Percentiles rank a stretch among this genome's conserved stretches.
Evolutionary conservation across 2,797 vertebrate genomes (phyloP).

Genomic region (Phylloscopus collybita): DNA sequence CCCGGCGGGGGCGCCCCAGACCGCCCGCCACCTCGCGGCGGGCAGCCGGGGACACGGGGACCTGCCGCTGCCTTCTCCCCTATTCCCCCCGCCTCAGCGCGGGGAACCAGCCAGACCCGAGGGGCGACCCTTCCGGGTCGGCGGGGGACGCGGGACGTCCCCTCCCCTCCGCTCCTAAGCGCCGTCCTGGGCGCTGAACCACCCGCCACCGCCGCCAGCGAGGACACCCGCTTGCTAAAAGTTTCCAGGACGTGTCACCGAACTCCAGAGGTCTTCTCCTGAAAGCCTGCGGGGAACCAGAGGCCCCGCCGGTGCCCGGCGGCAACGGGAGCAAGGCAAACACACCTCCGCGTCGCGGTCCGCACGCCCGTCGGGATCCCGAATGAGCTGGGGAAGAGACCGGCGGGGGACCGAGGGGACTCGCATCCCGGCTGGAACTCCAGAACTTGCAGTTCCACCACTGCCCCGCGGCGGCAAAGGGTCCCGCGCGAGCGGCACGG

Average conservation of each 20-base stretch:
- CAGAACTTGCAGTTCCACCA: neutral
- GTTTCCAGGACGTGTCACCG: constrained; percentile 30
- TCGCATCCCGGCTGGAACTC: neutral
- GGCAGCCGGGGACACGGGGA: neutral
- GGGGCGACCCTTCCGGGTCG: neutral
- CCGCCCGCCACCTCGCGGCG: constrained; percentile 14
- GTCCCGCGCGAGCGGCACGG: neutral
- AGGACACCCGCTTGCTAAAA: constrained; percentile 18
- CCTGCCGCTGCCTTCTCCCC: neutral
- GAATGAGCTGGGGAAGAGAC: neutral
- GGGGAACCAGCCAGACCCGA: neutral
- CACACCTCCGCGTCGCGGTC: neutral
- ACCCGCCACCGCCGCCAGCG: neutral
- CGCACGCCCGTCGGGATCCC: neutral
- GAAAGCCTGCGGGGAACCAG: neutral
- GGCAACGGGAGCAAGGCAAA: neutral
- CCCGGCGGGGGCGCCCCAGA: neutral
- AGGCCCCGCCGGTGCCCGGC: neutral
- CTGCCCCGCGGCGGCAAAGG: neutral
- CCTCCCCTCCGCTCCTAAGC: neutral
- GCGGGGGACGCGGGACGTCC: neutral
- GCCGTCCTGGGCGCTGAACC: neutral
- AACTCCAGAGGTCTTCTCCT: constrained; percentile 10
- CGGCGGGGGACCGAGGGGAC: neutral
- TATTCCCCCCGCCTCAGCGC: neutral